Evolutionary conservation across 2,888 invertebrate genomes (phyloP).

Genomic region (Amphiduros pacificus): DNA sequence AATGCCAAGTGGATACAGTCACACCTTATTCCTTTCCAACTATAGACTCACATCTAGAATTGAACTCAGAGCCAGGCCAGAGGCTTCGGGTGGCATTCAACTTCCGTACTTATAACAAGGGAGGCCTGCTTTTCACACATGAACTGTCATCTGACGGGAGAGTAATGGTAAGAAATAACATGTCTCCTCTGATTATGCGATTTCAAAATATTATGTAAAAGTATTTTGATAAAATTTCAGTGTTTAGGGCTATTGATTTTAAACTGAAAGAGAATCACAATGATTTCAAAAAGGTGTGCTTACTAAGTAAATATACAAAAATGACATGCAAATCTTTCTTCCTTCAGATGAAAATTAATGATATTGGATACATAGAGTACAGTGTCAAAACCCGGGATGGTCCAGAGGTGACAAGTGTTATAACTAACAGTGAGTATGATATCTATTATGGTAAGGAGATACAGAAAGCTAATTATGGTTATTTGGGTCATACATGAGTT

Average conservation of each 20-base stretch:
- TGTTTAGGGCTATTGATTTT: neutral
- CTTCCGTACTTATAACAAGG: constrained; percentile 55
- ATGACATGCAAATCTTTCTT: neutral
- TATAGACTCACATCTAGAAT: constrained; percentile 42
- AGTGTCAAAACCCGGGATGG: constrained; percentile 35
- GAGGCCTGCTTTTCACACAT: constrained; percentile 50
- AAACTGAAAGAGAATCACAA: neutral
- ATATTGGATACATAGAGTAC: constrained; percentile 49
- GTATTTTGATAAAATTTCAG: neutral
- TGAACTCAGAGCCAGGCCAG: constrained; percentile 30
- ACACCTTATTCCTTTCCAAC: constrained; percentile 42
- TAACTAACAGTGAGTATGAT: constrained; percentile 33
- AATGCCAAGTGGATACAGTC: constrained; percentile 32
- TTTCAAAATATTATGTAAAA: neutral
- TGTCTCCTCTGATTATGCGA: neutral
- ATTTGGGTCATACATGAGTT: too few relatives aligned
- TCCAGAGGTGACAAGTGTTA: constrained; percentile 29
- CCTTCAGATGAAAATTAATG: constrained; percentile 46
- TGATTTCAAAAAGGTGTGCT: too few relatives aligned
- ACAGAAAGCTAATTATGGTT: too few relatives aligned
- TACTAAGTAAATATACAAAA: too few relatives aligned
- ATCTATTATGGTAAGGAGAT: too few relatives aligned
- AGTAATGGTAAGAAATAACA: constrained; percentile 35
- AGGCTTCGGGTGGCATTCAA: constrained; percentile 47
- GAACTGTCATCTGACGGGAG: constrained; percentile 29